Percentiles rank a stretch among this genome's conserved stretches.
These are phyloP conservation scores for Hippocampus mohnikei DNA, from an alignment of 2,113 vertebrate species.

Conservation along the genomic window DNA sequence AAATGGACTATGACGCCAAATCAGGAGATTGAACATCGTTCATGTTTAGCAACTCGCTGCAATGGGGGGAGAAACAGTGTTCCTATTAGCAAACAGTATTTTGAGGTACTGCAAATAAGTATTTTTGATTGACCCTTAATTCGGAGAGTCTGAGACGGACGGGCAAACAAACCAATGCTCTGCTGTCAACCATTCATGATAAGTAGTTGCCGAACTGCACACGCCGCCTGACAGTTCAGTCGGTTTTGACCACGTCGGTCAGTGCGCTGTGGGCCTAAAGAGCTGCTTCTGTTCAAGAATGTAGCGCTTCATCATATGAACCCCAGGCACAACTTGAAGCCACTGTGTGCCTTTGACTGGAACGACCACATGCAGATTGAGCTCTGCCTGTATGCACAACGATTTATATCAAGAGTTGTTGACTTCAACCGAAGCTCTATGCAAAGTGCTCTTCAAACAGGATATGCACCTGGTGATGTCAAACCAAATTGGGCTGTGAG, in stretches of 20 bases:
- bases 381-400: slow-evolving; percentile 10
- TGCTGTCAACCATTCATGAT: not conserved
- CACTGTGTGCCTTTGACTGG: slow-evolving; percentile 5
- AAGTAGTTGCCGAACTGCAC: not conserved
- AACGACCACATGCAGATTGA: not conserved
- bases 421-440: slow-evolving; percentile 54
- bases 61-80: too few species aligned
- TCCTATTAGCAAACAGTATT: too few species aligned
- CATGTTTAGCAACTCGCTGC: too few species aligned
- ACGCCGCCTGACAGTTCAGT: not conserved
- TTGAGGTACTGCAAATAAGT: too few species aligned
- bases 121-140: not conserved
- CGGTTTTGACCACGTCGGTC: not conserved
- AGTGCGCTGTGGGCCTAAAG: not conserved
- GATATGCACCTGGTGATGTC: slow-evolving; percentile 57
- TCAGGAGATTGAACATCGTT: too few species aligned
- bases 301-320: not conserved
- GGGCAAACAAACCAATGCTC: not conserved
- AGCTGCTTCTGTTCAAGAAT: not conserved
- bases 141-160: too few species aligned
- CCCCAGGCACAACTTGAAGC: not conserved
- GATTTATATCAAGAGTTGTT: slow-evolving; percentile 35
- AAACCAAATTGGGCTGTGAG: slow-evolving; percentile 46
- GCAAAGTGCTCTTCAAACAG: slow-evolving; percentile 51
- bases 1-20: too few species aligned